Base-by-base conservation (phyloP, 1,140 invertebrate species). In the Conopomorpha cramerella region DNA sequence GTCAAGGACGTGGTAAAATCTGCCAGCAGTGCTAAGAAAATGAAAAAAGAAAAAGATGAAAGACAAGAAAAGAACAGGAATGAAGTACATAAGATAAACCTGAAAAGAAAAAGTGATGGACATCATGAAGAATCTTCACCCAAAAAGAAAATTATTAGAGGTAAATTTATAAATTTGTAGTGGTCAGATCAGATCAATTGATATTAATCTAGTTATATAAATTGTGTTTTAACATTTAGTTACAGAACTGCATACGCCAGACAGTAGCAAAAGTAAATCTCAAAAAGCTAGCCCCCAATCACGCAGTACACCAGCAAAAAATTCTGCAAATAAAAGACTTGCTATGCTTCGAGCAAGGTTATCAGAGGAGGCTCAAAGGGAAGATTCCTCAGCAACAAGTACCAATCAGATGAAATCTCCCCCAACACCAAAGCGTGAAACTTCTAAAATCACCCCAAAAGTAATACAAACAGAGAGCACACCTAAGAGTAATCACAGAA, bases 81-180 rank as follows among this genome's bases (percentile, higher is more conserved):
- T 17, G 52, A 64, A 30, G 10, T 32, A 1, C 36, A 43, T 16
- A 61, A 49, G 17, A 59, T 51, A 23, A 36, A 27, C 15, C 36
- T 41, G 3, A 72, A 72, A 41, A 47, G 67, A 34, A 68, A 64
- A 53, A 66, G 60, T 44, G 55, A 62, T 49, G 39, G 41, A 15
- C 29, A 41, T 16, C 30, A 44, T 29, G 49, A 48, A 33, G 46
- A 41, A 1, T 46, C 34, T 26, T 34, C 43, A 15, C 34, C 42
- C 2, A 65, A 45, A 26, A 66, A 65, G 35, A 58, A 39, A 40
- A 33, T 35, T 2, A 60, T 47, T 42, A 34, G 42, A 39, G 59
- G 55, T 63, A 43, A 16, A 30, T 18, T 10, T 34, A 31, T 39
- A 2, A n/a, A 19, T 32, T 10, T 17, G 2, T 31, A n/a, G n/a